Percentiles rank a stretch among this genome's conserved stretches.
Evolutionary conservation across 2,888 invertebrate genomes (phyloP).

Genomic region (Scaptomyza cyrtandrae): DNA sequence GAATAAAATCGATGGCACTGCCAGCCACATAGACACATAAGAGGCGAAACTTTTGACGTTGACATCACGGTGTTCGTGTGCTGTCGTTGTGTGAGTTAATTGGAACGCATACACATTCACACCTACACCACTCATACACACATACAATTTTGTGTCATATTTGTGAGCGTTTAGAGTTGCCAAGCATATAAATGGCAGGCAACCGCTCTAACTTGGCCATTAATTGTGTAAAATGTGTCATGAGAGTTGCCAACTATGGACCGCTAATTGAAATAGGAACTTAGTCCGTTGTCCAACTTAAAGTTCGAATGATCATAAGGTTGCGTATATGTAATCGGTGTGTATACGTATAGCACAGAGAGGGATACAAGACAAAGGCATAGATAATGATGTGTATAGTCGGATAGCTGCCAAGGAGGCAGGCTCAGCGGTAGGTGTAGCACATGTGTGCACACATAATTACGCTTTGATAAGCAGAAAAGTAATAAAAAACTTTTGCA

Average conservation of each 20-base stretch:
- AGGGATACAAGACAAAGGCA: constrained; percentile 58
- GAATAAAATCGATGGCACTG: constrained; percentile 78
- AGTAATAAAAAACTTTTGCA: constrained; percentile 64
- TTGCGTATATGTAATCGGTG: constrained; percentile 53
- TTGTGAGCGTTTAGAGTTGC: constrained; percentile 59
- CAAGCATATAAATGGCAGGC: constrained; percentile 57
- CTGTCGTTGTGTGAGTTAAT: constrained; percentile 62
- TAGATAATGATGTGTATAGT: constrained; percentile 59
- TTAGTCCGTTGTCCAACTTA: constrained; percentile 40
- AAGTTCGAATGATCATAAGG: constrained; percentile 41
- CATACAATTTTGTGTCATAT: constrained; percentile 21
- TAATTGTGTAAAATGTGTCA: constrained; percentile 64
- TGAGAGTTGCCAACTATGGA: constrained; percentile 42
- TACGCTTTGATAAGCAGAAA: constrained; percentile 78
- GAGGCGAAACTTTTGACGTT: constrained; percentile 72
- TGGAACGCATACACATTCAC: constrained; percentile 54
- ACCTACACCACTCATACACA: constrained; percentile 4
- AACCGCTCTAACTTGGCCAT: constrained; percentile 35
- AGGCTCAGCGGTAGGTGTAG: constrained; percentile 34
- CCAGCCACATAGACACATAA: constrained; percentile 37
- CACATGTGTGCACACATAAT: constrained; percentile 65
- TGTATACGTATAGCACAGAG: constrained; percentile 11
- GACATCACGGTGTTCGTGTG: constrained; percentile 46
- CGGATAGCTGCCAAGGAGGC: constrained; percentile 39
- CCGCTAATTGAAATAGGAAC: constrained; percentile 65